These are phyloP conservation scores for Rhinopomastus cyanomelas DNA, from an alignment of 2,113 vertebrate genomes.

Conservation along the genomic window DNA sequence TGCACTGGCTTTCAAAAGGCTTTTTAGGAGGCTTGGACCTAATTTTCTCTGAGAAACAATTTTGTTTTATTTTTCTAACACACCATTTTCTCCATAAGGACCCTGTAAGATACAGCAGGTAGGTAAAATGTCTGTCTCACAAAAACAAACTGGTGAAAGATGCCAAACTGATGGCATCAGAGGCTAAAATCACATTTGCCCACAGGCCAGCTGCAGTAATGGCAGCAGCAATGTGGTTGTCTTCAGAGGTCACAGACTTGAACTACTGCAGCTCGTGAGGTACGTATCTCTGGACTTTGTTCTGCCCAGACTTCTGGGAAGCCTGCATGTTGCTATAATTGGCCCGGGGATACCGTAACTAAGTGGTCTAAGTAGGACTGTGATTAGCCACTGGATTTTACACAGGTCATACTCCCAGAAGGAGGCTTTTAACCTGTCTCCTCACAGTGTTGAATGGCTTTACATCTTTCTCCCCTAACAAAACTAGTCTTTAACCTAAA, in stretches of 20 bases:
- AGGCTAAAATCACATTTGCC: constrained; percentile 29
- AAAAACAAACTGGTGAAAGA: neutral
- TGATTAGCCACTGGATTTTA: neutral
- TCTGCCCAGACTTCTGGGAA: neutral
- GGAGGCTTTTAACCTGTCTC: neutral
- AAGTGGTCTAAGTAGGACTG: neutral
- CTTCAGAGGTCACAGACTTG: neutral
- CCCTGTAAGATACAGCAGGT: neutral
- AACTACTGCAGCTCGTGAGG: neutral
- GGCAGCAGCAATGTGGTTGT: neutral
- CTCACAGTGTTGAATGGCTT: neutral
- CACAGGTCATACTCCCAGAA: neutral
- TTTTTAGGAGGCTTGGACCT: constrained; percentile 11
- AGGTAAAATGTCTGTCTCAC: constrained; percentile 6
- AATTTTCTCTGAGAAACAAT: constrained; percentile 26
- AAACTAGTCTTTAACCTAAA: neutral
- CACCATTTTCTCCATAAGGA: neutral
- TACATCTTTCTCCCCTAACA: neutral
- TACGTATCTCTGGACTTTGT: neutral
- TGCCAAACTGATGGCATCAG: neutral
- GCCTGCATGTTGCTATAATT: constrained; percentile 2
- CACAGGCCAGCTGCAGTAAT: neutral
- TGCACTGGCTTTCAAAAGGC: constrained; percentile 15
- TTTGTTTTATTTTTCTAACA: neutral
- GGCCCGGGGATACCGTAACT: constrained; percentile 3